phyloP scores from a whole-genome alignment of 2,113 vertebrate genomes.

The Pipra filicauda region DNA sequence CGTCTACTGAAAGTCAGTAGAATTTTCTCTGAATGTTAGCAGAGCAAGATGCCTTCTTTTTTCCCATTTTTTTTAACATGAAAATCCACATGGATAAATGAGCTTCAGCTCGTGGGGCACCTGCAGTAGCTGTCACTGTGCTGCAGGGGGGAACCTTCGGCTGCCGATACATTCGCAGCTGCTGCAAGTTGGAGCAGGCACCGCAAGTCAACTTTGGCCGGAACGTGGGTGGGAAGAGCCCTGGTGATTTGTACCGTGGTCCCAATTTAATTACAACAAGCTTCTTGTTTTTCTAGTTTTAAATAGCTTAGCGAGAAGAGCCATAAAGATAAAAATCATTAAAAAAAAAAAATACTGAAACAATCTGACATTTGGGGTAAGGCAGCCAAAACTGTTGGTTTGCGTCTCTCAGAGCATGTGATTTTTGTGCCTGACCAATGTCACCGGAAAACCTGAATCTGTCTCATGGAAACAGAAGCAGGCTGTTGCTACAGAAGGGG shows the following conservation, averaged over 20 bases:
- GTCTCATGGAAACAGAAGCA: not conserved
- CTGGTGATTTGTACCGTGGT: not conserved
- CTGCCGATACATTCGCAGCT: not conserved
- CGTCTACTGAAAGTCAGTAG: not conserved
- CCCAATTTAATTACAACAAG: not conserved
- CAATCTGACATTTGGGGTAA: not conserved
- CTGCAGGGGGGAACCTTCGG: slow-evolving; percentile 66
- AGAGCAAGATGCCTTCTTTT: too few relatives aligned
- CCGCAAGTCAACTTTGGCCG: fast-evolving
- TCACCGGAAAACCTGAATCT: not conserved
- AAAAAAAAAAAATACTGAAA: not conserved
- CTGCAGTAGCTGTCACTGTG: slow-evolving; percentile 41
- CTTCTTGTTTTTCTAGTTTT: not conserved
- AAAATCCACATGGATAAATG: not conserved
- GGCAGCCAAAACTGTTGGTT: not conserved
- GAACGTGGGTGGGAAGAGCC: not conserved
- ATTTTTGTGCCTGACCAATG: not conserved
- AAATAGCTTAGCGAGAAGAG: not conserved
- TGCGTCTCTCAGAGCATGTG: not conserved
- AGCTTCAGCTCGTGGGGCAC: not conserved
- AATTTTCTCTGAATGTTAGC: not conserved
- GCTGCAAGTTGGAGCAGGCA: not conserved
- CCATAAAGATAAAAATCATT: not conserved
- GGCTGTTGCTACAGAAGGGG: not conserved
- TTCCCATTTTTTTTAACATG: too few relatives aligned